A percentile compares a stretch with the other conserved stretches of the same genome.
Evolutionary conservation across 2,797 vertebrate genomes (phyloP).

Genomic region (Parambassis ranga): DNA sequence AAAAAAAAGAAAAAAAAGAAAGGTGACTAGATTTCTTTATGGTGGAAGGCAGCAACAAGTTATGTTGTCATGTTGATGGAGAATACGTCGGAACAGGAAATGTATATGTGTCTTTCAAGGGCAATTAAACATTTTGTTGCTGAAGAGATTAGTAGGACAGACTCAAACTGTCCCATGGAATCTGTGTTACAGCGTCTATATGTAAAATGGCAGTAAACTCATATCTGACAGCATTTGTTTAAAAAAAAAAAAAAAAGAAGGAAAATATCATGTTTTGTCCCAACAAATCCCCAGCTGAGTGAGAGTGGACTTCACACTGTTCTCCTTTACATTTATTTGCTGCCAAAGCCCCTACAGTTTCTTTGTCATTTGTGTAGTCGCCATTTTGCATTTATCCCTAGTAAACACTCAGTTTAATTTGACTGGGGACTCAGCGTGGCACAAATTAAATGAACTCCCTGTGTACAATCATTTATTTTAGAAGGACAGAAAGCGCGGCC

Average conservation of each 20-base stretch:
- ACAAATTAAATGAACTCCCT: conserved; percentile 63
- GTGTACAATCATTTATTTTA: conserved; percentile 58
- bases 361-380: conserved; percentile 30
- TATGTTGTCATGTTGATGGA: neutral
- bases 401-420: conserved; percentile 70
- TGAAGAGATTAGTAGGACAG: neutral
- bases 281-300: conserved; percentile 11
- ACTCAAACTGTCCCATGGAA: neutral
- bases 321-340: conserved; percentile 18
- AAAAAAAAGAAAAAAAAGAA: conserved; percentile 2
- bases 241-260: conserved; percentile 1
- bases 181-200: neutral
- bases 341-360: conserved; percentile 32
- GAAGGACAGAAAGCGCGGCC: conserved; percentile 48
- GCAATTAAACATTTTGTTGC: neutral
- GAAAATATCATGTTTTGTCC: neutral
- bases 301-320: conserved; percentile 24
- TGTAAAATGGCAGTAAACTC: neutral
- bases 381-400: conserved; percentile 48
- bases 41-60: neutral
- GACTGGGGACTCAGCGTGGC: conserved; percentile 58
- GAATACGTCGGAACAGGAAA: neutral
- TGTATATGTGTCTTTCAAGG: neutral
- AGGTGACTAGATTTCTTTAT: too few relatives aligned
- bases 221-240: neutral